Percentiles rank a stretch among this genome's conserved stretches.
Evolutionary conservation across 2,888 invertebrate species (phyloP).

Genomic region (Drepana falcataria): DNA sequence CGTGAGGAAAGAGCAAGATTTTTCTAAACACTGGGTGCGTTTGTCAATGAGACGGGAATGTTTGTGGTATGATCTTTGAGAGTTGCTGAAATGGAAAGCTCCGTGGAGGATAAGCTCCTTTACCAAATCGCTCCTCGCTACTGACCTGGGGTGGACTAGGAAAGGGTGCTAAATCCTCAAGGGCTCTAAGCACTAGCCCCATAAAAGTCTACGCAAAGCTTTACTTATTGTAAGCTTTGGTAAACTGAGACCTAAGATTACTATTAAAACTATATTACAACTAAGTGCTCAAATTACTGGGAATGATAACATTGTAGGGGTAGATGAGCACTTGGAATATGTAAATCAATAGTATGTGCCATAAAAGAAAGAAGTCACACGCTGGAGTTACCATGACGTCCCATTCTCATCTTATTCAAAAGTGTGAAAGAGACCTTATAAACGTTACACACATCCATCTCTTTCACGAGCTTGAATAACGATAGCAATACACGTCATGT

Average conservation of each 20-base stretch:
- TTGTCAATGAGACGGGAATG: slow-evolving; percentile 18
- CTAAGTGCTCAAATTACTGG: slow-evolving; percentile 46
- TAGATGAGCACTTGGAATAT: slow-evolving; percentile 43
- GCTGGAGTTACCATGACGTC: no score
- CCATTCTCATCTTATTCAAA: no score
- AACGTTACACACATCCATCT: no score
- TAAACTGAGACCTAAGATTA: slow-evolving; percentile 21
- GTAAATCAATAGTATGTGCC: slow-evolving; percentile 34
- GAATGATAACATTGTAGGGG: slow-evolving; percentile 37
- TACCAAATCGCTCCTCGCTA: slow-evolving; percentile 48
- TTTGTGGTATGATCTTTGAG: slow-evolving; percentile 14
- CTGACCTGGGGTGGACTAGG: slow-evolving; percentile 49
- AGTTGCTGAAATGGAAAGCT: slow-evolving; percentile 54
- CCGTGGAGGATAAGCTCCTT: slow-evolving; percentile 51
- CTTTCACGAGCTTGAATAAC: no score
- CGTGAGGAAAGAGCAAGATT: neutral
- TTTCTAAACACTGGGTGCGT: neutral
- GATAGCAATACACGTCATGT: slow-evolving; percentile 5
- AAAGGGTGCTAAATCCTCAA: slow-evolving; percentile 25
- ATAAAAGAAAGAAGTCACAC: slow-evolving; percentile 21
- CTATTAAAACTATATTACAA: slow-evolving; percentile 35
- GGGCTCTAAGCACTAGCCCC: slow-evolving; percentile 56
- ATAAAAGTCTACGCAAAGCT: slow-evolving; percentile 65
- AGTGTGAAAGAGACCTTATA: no score
- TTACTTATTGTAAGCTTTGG: slow-evolving; percentile 37